Conservation (phyloP, 2,797 vertebrate genomes). For the Spinus olivaceus region DNA sequence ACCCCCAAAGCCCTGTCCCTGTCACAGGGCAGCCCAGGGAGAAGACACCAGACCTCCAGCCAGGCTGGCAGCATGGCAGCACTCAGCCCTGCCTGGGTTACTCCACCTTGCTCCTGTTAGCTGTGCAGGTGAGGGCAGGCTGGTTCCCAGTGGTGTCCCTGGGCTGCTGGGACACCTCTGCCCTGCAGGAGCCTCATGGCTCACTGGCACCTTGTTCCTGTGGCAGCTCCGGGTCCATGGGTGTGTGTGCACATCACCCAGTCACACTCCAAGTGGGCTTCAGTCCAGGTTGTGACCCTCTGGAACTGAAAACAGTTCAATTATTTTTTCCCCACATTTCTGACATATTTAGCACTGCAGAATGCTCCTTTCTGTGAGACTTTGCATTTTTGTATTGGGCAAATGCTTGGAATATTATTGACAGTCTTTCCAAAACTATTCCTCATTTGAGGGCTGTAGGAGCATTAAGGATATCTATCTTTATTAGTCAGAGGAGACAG, state of each 20-base stretch:
- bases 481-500: background rate
- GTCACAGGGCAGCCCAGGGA: accelerated
- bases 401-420: background rate
- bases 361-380: background rate
- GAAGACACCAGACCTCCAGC: background rate
- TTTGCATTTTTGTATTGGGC: background rate
- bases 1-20: background rate
- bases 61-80: background rate
- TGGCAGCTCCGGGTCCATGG: background rate
- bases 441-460: background rate
- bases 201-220: accelerated
- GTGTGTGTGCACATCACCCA: accelerated
- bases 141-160: background rate
- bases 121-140: background rate
- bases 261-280: background rate
- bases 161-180: background rate
- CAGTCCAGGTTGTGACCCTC: background rate
- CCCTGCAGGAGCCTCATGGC: accelerated
- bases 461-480: background rate
- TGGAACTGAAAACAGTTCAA: background rate
- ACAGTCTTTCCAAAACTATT: background rate
- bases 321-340: background rate
- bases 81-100: background rate
- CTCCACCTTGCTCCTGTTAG: background rate
- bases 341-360: background rate